These are phyloP conservation scores for Lophura nycthemera DNA, from an alignment of 2,113 vertebrate genomes.

Conservation along the genomic window DNA sequence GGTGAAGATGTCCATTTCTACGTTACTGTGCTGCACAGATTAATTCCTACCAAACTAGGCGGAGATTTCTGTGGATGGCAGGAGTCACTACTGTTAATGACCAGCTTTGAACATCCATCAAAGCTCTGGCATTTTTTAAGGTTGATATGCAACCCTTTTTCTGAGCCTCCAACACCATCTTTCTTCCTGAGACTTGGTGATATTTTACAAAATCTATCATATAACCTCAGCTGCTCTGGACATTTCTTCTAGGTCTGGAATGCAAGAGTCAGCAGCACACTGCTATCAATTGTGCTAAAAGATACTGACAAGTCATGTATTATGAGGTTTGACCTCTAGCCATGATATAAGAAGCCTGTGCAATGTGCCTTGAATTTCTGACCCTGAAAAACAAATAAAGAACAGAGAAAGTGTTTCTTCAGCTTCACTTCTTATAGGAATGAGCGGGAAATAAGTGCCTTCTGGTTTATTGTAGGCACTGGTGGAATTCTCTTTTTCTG, in stretches of 20 bases:
- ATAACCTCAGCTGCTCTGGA: constrained; percentile 58
- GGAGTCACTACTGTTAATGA: constrained; percentile 14
- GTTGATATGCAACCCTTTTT: constrained; percentile 53
- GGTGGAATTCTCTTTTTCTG: constrained; percentile 42
- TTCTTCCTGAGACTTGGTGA: constrained; percentile 53
- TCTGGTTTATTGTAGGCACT: constrained; percentile 39
- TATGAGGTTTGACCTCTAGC: constrained; percentile 67
- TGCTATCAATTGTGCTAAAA: constrained; percentile 71
- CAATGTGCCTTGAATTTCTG: constrained; percentile 65
- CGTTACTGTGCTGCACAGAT: background rate
- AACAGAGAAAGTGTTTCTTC: constrained; percentile 62
- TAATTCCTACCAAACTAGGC: background rate
- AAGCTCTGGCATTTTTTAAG: constrained; percentile 17
- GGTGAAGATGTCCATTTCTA: background rate
- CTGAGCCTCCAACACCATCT: constrained; percentile 44
- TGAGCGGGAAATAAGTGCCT: constrained; percentile 33
- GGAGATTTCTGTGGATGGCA: background rate
- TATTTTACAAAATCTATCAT: constrained; percentile 56
- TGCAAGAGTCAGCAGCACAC: constrained; percentile 65
- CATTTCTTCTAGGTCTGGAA: constrained; percentile 58
- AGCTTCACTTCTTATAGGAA: constrained; percentile 45
- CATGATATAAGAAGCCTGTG: constrained; percentile 42
- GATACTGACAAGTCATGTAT: constrained; percentile 72
- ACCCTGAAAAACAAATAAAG: constrained; percentile 72
- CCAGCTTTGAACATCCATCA: background rate